Base-by-base conservation (phyloP, 1,140 invertebrate genomes). In the Gyrodactylus bullatarudis region DNA sequence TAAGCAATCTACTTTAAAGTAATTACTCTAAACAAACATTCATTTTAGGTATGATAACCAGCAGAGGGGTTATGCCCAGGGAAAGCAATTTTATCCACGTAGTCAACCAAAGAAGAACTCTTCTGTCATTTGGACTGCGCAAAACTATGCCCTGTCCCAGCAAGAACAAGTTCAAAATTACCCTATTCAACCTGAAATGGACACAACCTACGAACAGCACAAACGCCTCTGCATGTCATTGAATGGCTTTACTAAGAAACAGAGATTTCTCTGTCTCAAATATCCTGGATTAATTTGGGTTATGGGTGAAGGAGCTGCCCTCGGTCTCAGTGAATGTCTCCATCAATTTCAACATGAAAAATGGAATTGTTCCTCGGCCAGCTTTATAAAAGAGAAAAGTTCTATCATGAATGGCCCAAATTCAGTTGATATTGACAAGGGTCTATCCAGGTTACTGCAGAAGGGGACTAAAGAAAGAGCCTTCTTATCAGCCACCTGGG, bases 391-490 rank as follows among this genome's bases (percentile, higher is more conserved):
- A 8, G 34, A 54, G 34, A 54, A n/a, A 16, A n/a, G n/a, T n/a
- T 54, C 34, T 54, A 8, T 54, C 34, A 54, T 54, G 34, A 54
- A 54, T n/a, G n/a, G n/a, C 8, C n/a, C n/a, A n/a, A 54, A 54
- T 54, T 16, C 34, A n/a, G n/a, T 16, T n/a, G n/a, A 54, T n/a
- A 54, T 54, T 54, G 34, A 25, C 72, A 21, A 26, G 20, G 20
- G 72, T 20, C 20, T 74, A 22, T 21, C 74, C 20, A 26, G 8
- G 27, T 26, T 69, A 26, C 34, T 23, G 73, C 16, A n/a, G 25
- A 22, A n/a, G 91, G 89, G 87, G 76, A 90, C 88, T 26, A 84
- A 87, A 76, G 90, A 95, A 81, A 89, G 89, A 0, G 89, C 89
- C 20, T 91, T 89, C 80, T 87, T 88, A 0, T 91, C 92, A 81